Evolutionary conservation across 2,113 vertebrate species (phyloP).

Genomic region (Pycnonotus jocosus): DNA sequence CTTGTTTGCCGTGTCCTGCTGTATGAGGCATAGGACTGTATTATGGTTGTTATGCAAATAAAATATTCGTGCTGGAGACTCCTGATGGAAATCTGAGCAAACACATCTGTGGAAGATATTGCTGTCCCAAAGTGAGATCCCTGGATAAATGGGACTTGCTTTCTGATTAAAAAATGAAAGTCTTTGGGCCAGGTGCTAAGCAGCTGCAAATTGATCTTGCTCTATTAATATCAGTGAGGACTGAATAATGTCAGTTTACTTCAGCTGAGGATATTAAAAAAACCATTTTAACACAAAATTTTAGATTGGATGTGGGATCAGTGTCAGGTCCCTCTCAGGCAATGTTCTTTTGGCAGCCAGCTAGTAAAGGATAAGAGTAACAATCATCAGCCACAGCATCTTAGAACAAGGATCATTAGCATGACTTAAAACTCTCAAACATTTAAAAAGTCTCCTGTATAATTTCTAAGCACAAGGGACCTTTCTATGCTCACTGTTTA

Average conservation of each 20-base stretch:
- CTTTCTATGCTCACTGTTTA: background rate
- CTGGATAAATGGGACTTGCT: background rate
- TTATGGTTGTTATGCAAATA: background rate
- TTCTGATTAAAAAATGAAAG: slow-evolving; percentile 32
- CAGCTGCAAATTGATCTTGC: slow-evolving; percentile 28
- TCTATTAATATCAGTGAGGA: background rate
- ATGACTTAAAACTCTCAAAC: background rate
- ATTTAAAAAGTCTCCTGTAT: background rate
- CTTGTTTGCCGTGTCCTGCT: background rate
- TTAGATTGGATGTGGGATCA: background rate
- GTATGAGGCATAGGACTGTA: background rate
- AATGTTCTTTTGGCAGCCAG: background rate
- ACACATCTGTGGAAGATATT: slow-evolving; percentile 18
- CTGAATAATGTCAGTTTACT: background rate
- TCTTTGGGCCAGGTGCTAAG: slow-evolving; percentile 20
- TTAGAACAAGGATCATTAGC: background rate
- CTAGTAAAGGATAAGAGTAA: background rate
- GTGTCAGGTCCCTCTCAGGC: background rate
- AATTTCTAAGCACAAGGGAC: background rate
- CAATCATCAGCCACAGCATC: background rate
- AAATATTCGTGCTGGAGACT: background rate
- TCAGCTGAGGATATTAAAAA: slow-evolving; percentile 1
- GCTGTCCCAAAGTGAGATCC: background rate
- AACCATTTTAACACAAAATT: background rate
- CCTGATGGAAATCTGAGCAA: slow-evolving; percentile 4